Percentiles rank a stretch among this genome's conserved stretches.
Conservation (phyloP, 1,140 invertebrate genomes). For the Temnothorax longispinosus region DNA sequence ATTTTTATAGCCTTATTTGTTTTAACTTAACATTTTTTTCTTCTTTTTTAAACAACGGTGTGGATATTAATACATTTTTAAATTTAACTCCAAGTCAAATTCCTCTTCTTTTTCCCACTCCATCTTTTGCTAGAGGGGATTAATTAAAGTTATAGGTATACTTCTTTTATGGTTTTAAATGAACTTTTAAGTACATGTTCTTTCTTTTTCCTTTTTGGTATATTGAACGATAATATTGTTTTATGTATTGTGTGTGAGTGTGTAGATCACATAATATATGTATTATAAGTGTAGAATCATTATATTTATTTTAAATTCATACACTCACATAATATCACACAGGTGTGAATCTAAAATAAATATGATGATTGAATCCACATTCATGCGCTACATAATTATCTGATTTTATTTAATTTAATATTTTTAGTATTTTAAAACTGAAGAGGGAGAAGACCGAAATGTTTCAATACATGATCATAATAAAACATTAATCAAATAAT, state of each 20-base stretch:
- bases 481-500: background rate
- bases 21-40: background rate
- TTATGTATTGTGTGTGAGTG: no score
- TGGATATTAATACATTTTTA: background rate
- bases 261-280: no score
- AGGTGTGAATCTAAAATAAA: no score
- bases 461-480: background rate
- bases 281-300: no score
- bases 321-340: no score
- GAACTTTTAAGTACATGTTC: background rate
- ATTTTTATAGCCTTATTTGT: background rate
- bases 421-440: no score
- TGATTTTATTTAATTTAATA: no score
- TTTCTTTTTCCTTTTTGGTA: background rate
- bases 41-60: background rate
- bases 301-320: no score
- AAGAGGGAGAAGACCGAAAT: no score
- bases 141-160: background rate
- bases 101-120: background rate
- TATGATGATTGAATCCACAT: no score
- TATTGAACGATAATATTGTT: background rate
- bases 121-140: background rate
- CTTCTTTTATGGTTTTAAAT: background rate
- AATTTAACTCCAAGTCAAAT: slow-evolving; percentile 1
- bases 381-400: no score